phyloP scores from a whole-genome alignment of 1,140 invertebrate genomes.

The Pteromalus puparum region DNA sequence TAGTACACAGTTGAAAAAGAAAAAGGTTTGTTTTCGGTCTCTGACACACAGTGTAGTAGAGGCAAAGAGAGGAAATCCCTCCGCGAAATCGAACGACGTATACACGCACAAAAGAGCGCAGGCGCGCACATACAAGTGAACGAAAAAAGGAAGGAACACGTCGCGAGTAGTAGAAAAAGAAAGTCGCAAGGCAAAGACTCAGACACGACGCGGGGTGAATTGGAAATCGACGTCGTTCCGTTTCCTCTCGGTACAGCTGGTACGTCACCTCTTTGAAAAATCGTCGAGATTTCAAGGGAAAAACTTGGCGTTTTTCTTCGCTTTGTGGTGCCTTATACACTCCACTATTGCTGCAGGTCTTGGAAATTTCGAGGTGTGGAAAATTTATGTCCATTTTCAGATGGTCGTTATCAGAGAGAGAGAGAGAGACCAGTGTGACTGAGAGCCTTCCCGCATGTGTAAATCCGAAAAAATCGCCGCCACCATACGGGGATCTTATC shows the following conservation, averaged over 20 bases:
- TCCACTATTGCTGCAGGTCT: not conserved
- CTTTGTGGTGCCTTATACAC: not conserved
- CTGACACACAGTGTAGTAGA: not conserved
- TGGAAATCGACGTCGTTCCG: conserved; percentile 39
- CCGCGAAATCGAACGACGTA: not conserved
- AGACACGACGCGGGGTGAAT: conserved; percentile 38
- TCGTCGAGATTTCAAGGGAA: conserved; percentile 41
- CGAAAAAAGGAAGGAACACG: conserved; percentile 1
- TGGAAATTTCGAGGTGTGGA: conserved; percentile 15
- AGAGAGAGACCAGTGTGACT: not conserved
- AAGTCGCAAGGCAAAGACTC: not conserved
- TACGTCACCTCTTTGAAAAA: conserved; percentile 41
- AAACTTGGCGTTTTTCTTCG: conserved; percentile 38
- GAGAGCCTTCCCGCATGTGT: not conserved
- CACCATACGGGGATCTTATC: conserved; percentile 30
- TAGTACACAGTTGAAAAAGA: not conserved
- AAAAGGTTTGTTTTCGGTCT: conserved; percentile 26
- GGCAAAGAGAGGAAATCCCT: not conserved
- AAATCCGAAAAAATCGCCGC: conserved; percentile 39
- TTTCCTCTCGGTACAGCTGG: conserved; percentile 29
- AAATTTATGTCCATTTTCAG: conserved; percentile 46
- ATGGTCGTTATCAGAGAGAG: conserved; percentile 27
- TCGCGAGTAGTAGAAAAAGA: conserved; percentile 16
- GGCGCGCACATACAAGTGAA: not conserved
- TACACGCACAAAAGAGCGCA: conserved; percentile 26